Conservation (phyloP, 2,888 invertebrate genomes). For the Pedicia rivosa region DNA sequence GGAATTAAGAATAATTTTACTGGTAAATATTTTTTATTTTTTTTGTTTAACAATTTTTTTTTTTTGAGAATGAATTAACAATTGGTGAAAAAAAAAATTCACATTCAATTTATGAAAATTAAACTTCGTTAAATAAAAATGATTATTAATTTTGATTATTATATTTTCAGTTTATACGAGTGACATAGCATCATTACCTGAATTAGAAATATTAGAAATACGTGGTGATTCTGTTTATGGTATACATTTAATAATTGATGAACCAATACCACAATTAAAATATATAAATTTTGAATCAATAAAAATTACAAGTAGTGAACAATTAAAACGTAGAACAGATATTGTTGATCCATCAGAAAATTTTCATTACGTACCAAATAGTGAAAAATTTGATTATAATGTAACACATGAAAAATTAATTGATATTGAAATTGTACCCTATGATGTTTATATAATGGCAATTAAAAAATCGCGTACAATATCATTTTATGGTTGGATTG, state of each 20-base stretch:
- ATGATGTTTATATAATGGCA: conserved; percentile 41
- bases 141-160: conserved; percentile 4
- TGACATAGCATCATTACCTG: conserved; percentile 22
- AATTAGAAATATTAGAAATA: conserved; percentile 41
- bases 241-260: conserved; percentile 33
- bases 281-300: conserved; percentile 38
- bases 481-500: conserved; percentile 28
- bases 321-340: conserved; percentile 21
- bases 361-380: conserved; percentile 27
- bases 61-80: too few species aligned
- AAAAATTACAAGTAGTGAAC: conserved; percentile 30
- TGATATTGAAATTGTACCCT: conserved; percentile 41
- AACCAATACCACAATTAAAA: conserved; percentile 30
- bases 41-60: background rate
- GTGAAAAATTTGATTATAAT: conserved; percentile 18
- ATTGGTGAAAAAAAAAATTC: too few species aligned
- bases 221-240: conserved; percentile 35
- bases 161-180: conserved; percentile 22
- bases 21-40: conserved; percentile 15
- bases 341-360: conserved; percentile 24
- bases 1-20: conserved; percentile 27
- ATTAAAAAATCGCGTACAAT: conserved; percentile 31
- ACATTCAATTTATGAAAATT: background rate
- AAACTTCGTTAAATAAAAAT: background rate
- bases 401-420: conserved; percentile 21